Evolutionary conservation across 2,797 vertebrate genomes (phyloP).

Genomic region (Typhlichthys subterraneus): DNA sequence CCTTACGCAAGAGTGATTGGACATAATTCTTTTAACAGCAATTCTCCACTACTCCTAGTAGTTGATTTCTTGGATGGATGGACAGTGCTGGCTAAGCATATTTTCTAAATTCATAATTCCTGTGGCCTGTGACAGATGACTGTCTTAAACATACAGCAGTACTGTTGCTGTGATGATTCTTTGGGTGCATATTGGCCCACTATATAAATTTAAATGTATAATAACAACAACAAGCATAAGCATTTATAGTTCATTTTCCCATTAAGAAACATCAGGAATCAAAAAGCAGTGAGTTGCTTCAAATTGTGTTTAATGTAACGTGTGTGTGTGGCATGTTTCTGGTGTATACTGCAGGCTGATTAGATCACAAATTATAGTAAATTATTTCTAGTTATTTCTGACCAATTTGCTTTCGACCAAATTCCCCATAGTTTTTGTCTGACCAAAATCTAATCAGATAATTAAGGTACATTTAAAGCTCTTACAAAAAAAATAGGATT

Average conservation of each 20-base stretch:
- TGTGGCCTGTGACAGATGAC: conserved; percentile 21
- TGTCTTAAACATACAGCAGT: conserved; percentile 14
- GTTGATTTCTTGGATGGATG: conserved; percentile 54
- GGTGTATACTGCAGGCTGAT: conserved; percentile 3
- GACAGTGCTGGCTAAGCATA: conserved; percentile 40
- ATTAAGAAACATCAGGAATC: not conserved
- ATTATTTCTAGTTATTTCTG: not conserved
- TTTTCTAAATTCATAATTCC: conserved; percentile 41
- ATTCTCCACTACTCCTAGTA: conserved; percentile 54
- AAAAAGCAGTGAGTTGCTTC: conserved; percentile 43
- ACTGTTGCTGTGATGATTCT: conserved; percentile 20
- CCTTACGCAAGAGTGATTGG: too few species aligned
- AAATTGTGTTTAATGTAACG: conserved; percentile 44
- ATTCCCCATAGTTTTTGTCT: too few species aligned
- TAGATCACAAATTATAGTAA: conserved; percentile 30
- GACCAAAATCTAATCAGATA: too few species aligned
- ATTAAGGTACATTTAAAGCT: too few species aligned
- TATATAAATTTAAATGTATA: not conserved
- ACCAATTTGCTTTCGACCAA: too few species aligned
- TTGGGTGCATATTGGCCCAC: conserved; percentile 20
- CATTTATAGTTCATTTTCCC: too few species aligned
- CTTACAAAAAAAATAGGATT: too few species aligned
- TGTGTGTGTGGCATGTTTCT: conserved; percentile 32
- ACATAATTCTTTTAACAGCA: not conserved
- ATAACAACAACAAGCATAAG: too few species aligned